phyloP scores from a whole-genome alignment of 2,797 vertebrate species.

The Psittacula echo region DNA sequence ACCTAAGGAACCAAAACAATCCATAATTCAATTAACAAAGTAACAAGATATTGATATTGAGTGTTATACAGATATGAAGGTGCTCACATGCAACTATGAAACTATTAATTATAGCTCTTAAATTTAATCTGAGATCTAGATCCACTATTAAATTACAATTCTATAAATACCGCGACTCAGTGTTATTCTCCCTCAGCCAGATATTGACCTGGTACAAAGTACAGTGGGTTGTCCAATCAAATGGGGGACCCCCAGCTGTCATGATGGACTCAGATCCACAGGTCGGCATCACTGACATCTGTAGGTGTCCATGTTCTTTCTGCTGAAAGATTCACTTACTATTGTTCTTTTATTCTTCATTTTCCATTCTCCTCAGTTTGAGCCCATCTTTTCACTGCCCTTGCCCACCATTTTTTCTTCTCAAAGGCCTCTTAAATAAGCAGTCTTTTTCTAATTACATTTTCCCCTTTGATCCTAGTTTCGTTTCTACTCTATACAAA shows the following conservation, averaged over 20 bases:
- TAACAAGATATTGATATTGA: background rate
- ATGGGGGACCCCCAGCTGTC: background rate
- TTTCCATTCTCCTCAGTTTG: background rate
- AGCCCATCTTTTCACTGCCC: background rate
- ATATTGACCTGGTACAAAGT: background rate
- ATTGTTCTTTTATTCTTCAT: background rate
- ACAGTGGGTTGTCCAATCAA: rapidly evolving
- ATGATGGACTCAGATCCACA: background rate
- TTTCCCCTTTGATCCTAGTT: background rate
- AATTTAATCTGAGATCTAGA: background rate
- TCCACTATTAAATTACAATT: background rate
- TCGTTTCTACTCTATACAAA: background rate
- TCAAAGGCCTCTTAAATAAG: background rate
- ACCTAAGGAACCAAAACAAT: background rate
- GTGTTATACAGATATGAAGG: background rate
- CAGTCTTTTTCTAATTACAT: background rate
- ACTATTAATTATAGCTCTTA: background rate
- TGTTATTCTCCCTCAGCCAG: rapidly evolving
- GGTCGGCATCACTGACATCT: background rate
- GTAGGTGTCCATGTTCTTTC: rapidly evolving
- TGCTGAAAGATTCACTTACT: background rate
- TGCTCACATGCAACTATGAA: background rate
- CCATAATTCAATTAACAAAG: background rate
- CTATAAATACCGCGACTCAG: too few relatives aligned
- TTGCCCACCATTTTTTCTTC: background rate